phyloP scores from a whole-genome alignment of 2,113 vertebrate species.

The Anoplopoma fimbria region DNA sequence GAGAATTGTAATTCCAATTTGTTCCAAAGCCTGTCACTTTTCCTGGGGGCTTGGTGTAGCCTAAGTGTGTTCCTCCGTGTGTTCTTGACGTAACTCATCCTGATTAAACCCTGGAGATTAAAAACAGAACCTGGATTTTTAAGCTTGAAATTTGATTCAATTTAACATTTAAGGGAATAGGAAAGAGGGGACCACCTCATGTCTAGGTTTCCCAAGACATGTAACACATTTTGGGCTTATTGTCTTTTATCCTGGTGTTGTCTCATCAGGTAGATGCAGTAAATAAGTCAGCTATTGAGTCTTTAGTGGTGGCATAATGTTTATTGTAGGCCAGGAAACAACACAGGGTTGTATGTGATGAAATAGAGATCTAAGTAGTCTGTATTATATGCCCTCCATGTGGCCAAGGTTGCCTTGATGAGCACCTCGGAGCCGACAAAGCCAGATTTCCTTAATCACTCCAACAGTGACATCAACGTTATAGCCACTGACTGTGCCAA shows the following conservation, averaged over 20 bases:
- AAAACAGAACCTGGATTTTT: not conserved
- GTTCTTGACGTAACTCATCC: not conserved
- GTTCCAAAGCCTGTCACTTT: not conserved
- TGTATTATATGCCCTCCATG: not conserved
- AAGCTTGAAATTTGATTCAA: slow-evolving; percentile 1
- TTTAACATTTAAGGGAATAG: not conserved
- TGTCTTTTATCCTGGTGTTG: not conserved
- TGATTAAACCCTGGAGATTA: not conserved
- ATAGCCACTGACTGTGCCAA: slow-evolving; percentile 30
- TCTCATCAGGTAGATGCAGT: not conserved
- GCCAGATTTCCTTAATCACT: slow-evolving; percentile 36
- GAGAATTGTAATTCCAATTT: too few relatives aligned
- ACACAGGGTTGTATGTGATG: not conserved
- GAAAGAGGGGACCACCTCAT: not conserved
- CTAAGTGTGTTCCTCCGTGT: too few relatives aligned
- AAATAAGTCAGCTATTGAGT: not conserved
- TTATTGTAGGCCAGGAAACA: not conserved
- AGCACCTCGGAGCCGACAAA: slow-evolving; percentile 18
- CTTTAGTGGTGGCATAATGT: too few relatives aligned
- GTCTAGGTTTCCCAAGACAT: not conserved
- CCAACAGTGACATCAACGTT: slow-evolving; percentile 22
- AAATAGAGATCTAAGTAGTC: not conserved
- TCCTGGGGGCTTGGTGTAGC: too few relatives aligned
- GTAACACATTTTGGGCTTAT: not conserved
- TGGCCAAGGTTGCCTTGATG: slow-evolving; percentile 10